Percentiles rank a stretch among this genome's conserved stretches.
Evolutionary conservation across 2,113 vertebrate species (phyloP).

Genomic region (Prochilodus magdalenae): DNA sequence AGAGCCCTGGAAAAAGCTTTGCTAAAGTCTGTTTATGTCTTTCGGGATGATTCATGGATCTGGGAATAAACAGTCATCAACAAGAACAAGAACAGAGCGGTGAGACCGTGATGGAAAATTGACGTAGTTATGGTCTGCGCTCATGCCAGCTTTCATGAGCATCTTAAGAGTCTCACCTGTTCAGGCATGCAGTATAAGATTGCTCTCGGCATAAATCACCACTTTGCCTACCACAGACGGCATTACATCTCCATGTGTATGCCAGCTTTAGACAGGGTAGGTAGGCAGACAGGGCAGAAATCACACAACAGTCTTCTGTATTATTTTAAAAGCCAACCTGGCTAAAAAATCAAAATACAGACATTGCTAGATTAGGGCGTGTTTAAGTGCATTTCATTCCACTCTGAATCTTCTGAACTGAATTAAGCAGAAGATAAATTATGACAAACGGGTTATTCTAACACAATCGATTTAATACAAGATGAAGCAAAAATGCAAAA

Average conservation of each 20-base stretch:
- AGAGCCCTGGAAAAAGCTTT: neutral
- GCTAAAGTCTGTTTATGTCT: conserved; percentile 12
- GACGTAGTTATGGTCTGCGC: conserved; percentile 40
- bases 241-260: neutral
- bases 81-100: conserved; percentile 50
- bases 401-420: too few relatives aligned
- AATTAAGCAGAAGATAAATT: too few relatives aligned
- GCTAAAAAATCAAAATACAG: too few relatives aligned
- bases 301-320: neutral
- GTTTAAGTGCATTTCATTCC: too few relatives aligned
- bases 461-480: too few relatives aligned
- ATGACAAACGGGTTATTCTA: too few relatives aligned
- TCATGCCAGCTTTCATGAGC: conserved; percentile 57
- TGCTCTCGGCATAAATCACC: neutral
- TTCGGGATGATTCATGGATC: conserved; percentile 49
- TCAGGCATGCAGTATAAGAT: conserved; percentile 36
- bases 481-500: too few relatives aligned
- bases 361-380: too few relatives aligned
- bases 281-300: neutral
- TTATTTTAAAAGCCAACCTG: too few relatives aligned
- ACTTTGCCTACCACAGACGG: neutral
- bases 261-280: too few relatives aligned
- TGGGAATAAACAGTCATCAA: conserved; percentile 52
- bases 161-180: conserved; percentile 58
- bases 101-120: conserved; percentile 31